Conservation (phyloP, 92 coral and sea anemone genomes). For the Zoanthus solanderi region DNA sequence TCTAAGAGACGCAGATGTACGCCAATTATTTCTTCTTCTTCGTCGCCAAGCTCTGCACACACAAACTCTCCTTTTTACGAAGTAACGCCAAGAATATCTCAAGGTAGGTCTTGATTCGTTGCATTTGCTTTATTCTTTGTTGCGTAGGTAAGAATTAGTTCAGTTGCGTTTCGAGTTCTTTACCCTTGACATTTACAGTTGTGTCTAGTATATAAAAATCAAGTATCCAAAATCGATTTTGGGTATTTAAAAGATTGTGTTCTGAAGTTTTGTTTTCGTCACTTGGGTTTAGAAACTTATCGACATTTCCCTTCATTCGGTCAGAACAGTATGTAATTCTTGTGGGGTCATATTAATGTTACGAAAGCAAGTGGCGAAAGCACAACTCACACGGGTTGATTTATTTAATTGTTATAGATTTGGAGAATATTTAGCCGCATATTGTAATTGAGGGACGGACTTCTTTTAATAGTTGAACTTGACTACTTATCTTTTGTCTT, state of each 20-base stretch:
- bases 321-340: background rate
- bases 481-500: background rate
- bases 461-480: background rate
- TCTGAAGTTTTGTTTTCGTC: background rate
- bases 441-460: background rate
- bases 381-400: background rate
- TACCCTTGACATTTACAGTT: no score
- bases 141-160: slow-evolving; percentile 33
- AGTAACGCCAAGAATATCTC: slow-evolving; percentile 90
- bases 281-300: background rate
- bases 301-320: background rate
- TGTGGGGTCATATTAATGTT: background rate
- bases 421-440: background rate
- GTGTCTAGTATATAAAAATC: background rate
- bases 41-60: slow-evolving; percentile 74
- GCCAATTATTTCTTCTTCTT: slow-evolving; percentile 72
- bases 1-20: slow-evolving; percentile 94
- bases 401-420: background rate
- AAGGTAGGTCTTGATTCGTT: slow-evolving; percentile 71
- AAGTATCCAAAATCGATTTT: background rate
- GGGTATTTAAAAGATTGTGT: background rate
- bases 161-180: background rate
- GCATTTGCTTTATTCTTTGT: slow-evolving; percentile 3
- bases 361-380: background rate
- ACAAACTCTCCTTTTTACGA: slow-evolving; percentile 90